Evolutionary conservation across 1,140 invertebrate genomes (phyloP), one percentile per base, ranked within the genome.

Genomic region (Drosophila ambigua): DNA sequence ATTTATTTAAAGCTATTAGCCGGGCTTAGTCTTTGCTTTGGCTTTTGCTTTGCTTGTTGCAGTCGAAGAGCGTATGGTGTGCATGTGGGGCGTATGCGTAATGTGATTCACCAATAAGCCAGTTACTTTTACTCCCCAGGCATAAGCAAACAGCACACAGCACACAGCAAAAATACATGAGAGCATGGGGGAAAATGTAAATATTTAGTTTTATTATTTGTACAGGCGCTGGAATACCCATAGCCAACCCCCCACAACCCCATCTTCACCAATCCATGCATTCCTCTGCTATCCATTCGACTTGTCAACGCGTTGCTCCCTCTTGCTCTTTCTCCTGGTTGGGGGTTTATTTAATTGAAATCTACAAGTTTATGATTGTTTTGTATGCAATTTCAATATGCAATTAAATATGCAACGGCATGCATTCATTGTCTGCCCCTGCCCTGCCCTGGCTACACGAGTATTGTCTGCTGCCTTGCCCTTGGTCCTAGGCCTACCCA

Each of bases 1-100:
- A 87, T 81, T 85, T 87, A 78, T 85, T 87, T 87, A 81, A 74
- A 71, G 68, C 68, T 87, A 71, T 81, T 81, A 75, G 67, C 68
- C 63, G 52, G 54, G 51, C 65, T 80, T 72, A 74, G 57, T 53
- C 60, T 58, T 62, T 64, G 64, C 58, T 16, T 48, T 51, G 53
- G 65, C 64, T 63, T 44, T 43, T 48, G 51, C 28, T 43, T 15
- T 15, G 9, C 11, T n/a, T 4, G 52, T 26, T 26, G 24, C 35
- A 24, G 28, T 28, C 28, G 24, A 35, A 43, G 23, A n/a, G 31
- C 31, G 41, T 28, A 24, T 15, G 15, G 15, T 26, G 48, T 11
- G 11, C 8, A 26, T 11, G 9, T 11, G 49, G 55, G 41, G 45
- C 67, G 66, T 58, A 68, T 82, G 58, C 55, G 64, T 52, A 78